A percentile compares a stretch with the other conserved stretches of the same genome.
These are phyloP conservation scores for Cheilosia scutellata DNA, from an alignment of 2,888 invertebrate species.

Conservation along the genomic window DNA sequence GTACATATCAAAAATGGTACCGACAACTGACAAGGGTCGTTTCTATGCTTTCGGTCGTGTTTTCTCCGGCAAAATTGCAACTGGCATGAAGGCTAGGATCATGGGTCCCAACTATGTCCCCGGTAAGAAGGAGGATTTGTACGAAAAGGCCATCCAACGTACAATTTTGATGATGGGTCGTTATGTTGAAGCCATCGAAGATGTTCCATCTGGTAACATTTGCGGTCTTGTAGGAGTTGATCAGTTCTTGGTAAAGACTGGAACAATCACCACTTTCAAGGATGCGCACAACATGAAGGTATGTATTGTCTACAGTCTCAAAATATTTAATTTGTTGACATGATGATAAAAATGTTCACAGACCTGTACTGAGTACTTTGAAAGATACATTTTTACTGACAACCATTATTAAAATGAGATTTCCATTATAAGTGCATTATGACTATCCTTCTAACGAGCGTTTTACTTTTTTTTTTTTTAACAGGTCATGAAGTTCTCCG, in stretches of 20 bases:
- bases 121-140: slow-evolving; percentile 99
- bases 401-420: not conserved
- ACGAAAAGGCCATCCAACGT: slow-evolving; percentile 99
- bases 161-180: slow-evolving; percentile 99
- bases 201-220: slow-evolving; percentile 99
- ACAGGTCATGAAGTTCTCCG: slow-evolving; percentile 99
- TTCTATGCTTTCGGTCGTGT: slow-evolving; percentile 99
- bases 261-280: slow-evolving; percentile 99
- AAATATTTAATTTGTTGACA: not conserved
- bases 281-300: slow-evolving; percentile 99
- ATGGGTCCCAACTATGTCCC: slow-evolving; percentile 99
- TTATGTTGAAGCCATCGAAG: slow-evolving; percentile 99
- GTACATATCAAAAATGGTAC: slow-evolving; percentile 99
- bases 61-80: slow-evolving; percentile 97
- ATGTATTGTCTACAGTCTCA: slow-evolving; percentile 41
- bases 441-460: slow-evolving; percentile 2
- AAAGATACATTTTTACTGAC: slow-evolving; percentile 31
- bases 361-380: slow-evolving; percentile 79
- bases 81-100: slow-evolving; percentile 97
- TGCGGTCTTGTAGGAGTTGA: slow-evolving; percentile 99
- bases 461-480: slow-evolving; percentile 16
- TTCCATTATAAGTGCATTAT: not conserved
- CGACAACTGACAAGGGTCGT: slow-evolving; percentile 99
- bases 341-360: slow-evolving; percentile 75
- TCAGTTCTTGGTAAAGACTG: slow-evolving; percentile 99